These are phyloP conservation scores for Centropyge bicolor DNA, from an alignment of 2,797 vertebrate genomes.

Conservation along the genomic window DNA sequence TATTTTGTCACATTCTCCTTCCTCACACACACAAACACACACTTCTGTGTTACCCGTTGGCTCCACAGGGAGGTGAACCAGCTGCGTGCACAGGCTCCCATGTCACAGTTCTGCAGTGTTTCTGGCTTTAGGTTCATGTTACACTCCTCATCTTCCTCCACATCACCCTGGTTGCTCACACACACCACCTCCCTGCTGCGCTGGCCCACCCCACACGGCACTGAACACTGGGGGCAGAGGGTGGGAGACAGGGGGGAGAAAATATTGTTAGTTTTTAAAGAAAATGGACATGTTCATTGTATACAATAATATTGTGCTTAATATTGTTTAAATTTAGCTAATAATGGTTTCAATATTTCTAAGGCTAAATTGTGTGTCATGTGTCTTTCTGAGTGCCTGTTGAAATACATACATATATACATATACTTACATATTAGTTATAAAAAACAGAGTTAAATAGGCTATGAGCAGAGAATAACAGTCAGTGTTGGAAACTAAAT, in stretches of 20 bases:
- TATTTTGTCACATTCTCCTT: not conserved
- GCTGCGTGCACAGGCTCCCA: slow-evolving; percentile 84
- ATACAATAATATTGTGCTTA: too few species aligned
- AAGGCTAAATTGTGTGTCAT: too few species aligned
- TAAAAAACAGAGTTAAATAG: too few species aligned
- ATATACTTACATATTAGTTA: too few species aligned
- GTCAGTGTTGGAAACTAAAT: not conserved
- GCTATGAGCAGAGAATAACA: not conserved
- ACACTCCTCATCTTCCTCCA: slow-evolving; percentile 82
- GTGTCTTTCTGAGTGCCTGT: not conserved
- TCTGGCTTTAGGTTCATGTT: slow-evolving; percentile 83
- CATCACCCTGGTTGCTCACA: slow-evolving; percentile 82
- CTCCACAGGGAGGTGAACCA: slow-evolving; percentile 87
- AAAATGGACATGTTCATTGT: not conserved
- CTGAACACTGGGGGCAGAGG: slow-evolving; percentile 78
- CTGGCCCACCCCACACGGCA: slow-evolving; percentile 86
- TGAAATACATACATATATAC: too few species aligned
- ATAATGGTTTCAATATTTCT: too few species aligned
- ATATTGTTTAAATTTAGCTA: too few species aligned
- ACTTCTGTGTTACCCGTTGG: slow-evolving; percentile 72
- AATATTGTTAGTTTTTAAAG: too few species aligned
- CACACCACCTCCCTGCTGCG: slow-evolving; percentile 83
- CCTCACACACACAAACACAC: not conserved
- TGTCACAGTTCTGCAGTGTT: slow-evolving; percentile 84
- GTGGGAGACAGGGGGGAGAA: not conserved